A percentile compares a stretch with the other conserved stretches of the same genome.
These are phyloP conservation scores for Panurus biarmicus DNA, from an alignment of 2,113 vertebrate species.

Conservation along the genomic window DNA sequence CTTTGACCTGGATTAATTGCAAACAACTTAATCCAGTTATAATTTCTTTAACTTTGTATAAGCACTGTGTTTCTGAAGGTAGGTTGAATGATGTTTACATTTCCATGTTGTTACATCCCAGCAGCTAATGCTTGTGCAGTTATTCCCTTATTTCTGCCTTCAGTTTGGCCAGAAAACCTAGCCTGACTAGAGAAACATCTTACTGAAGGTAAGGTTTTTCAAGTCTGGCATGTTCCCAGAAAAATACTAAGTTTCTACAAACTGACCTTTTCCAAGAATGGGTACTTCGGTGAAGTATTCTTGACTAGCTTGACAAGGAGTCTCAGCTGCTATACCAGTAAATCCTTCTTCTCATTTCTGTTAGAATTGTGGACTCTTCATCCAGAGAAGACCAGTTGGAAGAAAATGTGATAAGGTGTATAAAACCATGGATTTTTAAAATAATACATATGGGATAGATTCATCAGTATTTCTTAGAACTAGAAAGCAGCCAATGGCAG, in stretches of 20 bases:
- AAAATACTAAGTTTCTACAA: not conserved
- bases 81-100: rapidly evolving
- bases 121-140: not conserved
- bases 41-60: not conserved
- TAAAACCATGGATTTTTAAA: not conserved
- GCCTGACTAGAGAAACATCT: not conserved
- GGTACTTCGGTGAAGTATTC: not conserved
- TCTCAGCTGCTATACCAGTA: not conserved
- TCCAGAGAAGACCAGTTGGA: not conserved
- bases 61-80: not conserved
- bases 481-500: not conserved
- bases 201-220: not conserved
- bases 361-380: not conserved
- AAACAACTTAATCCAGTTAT: not conserved
- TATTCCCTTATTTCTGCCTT: not conserved
- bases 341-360: not conserved
- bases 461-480: not conserved
- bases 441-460: not conserved
- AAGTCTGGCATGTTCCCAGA: not conserved
- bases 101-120: not conserved
- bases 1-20: not conserved
- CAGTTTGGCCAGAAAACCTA: not conserved
- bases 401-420: not conserved
- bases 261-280: not conserved
- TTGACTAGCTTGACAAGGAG: not conserved